These are phyloP conservation scores for Megastigmus dorsalis DNA, from an alignment of 2,888 invertebrate genomes.

Conservation along the genomic window DNA sequence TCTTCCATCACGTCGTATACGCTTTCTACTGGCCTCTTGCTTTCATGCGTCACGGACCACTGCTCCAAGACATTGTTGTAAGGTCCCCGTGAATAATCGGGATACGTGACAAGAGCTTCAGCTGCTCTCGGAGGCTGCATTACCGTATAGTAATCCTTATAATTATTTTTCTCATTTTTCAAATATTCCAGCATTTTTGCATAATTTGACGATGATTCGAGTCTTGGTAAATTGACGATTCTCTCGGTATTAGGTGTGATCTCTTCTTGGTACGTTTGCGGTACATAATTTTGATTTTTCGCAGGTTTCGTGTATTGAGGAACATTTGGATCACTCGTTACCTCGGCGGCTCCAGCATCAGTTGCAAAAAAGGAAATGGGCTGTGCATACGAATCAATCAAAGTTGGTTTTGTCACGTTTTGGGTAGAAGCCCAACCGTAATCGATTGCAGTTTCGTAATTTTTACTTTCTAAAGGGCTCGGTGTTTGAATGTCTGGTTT, in stretches of 20 bases:
- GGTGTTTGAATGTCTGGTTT: slow-evolving; percentile 15
- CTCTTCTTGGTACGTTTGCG: neutral
- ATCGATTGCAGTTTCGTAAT: neutral
- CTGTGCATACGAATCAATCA: neutral
- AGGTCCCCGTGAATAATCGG: slow-evolving; percentile 30
- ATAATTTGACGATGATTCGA: neutral
- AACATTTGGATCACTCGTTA: neutral
- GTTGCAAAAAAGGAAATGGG: neutral
- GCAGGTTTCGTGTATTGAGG: neutral
- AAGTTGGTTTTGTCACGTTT: neutral
- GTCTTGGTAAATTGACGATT: neutral
- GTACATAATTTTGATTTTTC: neutral
- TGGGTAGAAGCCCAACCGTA: neutral
- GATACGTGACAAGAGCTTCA: slow-evolving; percentile 12
- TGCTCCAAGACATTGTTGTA: slow-evolving; percentile 34
- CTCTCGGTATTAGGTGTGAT: neutral
- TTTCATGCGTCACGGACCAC: slow-evolving; percentile 55
- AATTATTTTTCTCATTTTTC: slow-evolving; percentile 18
- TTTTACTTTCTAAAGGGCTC: slow-evolving; percentile 1
- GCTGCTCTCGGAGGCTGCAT: slow-evolving; percentile 13
- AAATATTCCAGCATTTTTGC: slow-evolving; percentile 24
- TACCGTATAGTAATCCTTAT: slow-evolving; percentile 13
- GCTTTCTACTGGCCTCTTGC: slow-evolving; percentile 46
- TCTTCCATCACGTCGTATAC: slow-evolving; percentile 7
- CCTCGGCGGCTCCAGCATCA: neutral